Base-by-base conservation (phyloP, 1,140 invertebrate genomes). In the Gonioctena quinquepunctata region DNA sequence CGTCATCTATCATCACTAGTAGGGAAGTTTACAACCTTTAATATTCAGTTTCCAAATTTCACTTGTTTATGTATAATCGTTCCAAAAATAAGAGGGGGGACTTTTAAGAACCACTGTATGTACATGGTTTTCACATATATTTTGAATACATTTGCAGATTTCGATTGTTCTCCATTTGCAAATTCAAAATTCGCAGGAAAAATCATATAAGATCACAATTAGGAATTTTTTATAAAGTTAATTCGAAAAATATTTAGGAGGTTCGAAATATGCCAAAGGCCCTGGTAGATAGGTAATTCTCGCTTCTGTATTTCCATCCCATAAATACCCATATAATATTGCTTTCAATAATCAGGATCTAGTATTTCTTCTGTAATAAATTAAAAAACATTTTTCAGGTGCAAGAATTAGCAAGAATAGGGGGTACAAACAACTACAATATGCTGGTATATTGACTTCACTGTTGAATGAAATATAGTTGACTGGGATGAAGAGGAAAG, bases 391-490 rank as follows among this genome's bases (percentile, higher is more conserved):
- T 16, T 54, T 16, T 54, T 54, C 50, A 54, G 50, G 50, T 54
- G 50, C 11, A 54, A n/a, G 50, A 54, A 54, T 54, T 21, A 54
- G 50, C 50, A 54, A 54, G 18, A 54, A 8, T 54, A 54, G 50
- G 50, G 8, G 50, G 50, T 54, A 54, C 21, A 22, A 54, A 54
- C 18, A 54, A 54, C 50, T 54, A 54, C 21, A 54, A 54, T 54
- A 54, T 54, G 50, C 11, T 54, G 50, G 50, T 19, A 54, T 54
- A 19, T 54, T 21, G 50, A 54, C 50, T 54, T 54, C 50, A 54
- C 21, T 54, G 50, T 54, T 54, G 18, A 59, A 22, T 59, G 23
- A 59, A 59, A 26, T 59, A 59, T 26, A 59, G 56, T 27, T 59
- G 56, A 22, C 22, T 59, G 25, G 56, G 23, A 26, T 22, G 23